Percentiles rank a stretch among this genome's conserved stretches.
Evolutionary conservation across 2,113 vertebrate genomes (phyloP).

Genomic region (Thomomys bottae): DNA sequence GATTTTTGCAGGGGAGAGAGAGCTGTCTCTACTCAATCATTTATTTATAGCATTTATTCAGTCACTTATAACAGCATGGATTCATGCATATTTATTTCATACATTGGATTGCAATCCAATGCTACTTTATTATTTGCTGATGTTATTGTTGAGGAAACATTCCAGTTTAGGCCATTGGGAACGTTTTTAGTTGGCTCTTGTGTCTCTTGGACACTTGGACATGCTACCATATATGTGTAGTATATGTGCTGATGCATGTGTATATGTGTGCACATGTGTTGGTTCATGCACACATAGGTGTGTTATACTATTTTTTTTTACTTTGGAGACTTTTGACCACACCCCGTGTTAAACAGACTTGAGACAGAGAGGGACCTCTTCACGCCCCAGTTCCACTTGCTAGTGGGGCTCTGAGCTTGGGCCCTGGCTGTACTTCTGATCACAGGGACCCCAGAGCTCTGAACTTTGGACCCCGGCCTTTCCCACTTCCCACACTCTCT

Average conservation of each 20-base stretch:
- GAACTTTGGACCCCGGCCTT: not conserved
- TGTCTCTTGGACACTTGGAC: constrained; percentile 15
- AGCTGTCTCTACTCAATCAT: not conserved
- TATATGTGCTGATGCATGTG: too few relatives aligned
- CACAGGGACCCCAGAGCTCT: not conserved
- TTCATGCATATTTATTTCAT: constrained; percentile 10
- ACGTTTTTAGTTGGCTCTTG: not conserved
- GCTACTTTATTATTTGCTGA: not conserved
- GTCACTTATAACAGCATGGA: not conserved
- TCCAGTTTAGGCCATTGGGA: not conserved
- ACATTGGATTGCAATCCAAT: not conserved
- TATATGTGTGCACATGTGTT: not conserved
- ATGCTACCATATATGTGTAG: too few relatives aligned
- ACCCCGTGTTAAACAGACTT: not conserved
- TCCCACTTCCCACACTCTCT: not conserved
- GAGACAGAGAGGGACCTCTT: not conserved
- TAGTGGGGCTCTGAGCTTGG: not conserved
- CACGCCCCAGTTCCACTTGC: not conserved
- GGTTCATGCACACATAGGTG: accelerated
- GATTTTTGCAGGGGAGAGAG: not conserved
- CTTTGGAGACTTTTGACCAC: not conserved
- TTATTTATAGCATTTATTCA: constrained; percentile 14
- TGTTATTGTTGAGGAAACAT: not conserved
- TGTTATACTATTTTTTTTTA: not conserved
- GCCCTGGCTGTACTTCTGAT: not conserved